These are phyloP conservation scores for Hexactinellida sp. DNA, from an alignment of 37 sponge, comb jelly and placozoan genomes.

Conservation along the genomic window DNA sequence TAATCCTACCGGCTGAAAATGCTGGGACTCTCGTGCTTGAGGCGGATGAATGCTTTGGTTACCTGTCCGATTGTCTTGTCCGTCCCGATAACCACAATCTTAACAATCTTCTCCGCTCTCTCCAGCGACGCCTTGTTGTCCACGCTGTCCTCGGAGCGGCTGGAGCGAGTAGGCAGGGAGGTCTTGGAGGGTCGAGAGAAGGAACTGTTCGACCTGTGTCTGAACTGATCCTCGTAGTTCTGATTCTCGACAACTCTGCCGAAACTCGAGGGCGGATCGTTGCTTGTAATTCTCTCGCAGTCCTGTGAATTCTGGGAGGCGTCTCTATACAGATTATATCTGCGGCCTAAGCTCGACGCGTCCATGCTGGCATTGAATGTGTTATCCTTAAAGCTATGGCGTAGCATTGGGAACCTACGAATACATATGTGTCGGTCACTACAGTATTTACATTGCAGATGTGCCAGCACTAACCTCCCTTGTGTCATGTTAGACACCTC, in stretches of 20 bases:
- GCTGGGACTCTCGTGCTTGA: conserved; percentile 9
- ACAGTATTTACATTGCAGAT: background rate
- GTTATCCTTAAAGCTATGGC: background rate
- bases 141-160: background rate
- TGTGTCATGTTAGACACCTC: background rate
- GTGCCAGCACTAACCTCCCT: background rate
- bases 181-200: conserved; percentile 10
- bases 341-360: background rate
- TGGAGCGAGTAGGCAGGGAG: background rate
- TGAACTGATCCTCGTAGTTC: background rate
- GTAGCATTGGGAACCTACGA: background rate
- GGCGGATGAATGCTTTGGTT: background rate
- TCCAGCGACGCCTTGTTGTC: background rate
- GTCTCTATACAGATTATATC: background rate
- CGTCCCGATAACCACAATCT: background rate
- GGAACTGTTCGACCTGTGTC: background rate
- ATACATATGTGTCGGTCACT: background rate
- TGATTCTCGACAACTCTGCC: background rate
- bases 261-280: background rate
- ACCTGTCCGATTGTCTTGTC: conserved; percentile 15
- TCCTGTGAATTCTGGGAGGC: background rate
- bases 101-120: conserved; percentile 13
- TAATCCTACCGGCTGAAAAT: background rate
- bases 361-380: background rate
- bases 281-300: background rate